phyloP scores from a whole-genome alignment of 2,797 vertebrate genomes.

The Sebastes glaucus region DNA sequence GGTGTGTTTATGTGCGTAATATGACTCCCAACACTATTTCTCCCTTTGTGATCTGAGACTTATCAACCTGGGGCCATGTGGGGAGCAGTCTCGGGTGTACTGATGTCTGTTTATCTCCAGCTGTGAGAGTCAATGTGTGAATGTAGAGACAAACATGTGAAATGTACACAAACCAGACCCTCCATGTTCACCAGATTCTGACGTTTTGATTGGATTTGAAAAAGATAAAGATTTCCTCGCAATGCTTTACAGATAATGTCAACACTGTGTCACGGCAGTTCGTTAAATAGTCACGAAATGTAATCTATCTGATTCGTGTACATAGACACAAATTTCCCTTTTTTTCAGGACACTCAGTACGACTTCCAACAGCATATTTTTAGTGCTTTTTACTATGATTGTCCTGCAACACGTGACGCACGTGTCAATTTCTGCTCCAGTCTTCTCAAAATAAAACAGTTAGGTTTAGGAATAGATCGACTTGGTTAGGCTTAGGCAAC shows the following conservation, averaged over 20 bases:
- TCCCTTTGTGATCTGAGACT: conserved; percentile 52
- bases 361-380: too few relatives aligned
- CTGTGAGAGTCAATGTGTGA: conserved; percentile 41
- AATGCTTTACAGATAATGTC: not conserved
- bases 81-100: conserved; percentile 25
- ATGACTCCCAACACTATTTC: conserved; percentile 61
- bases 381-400: fast-evolving
- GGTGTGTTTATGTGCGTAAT: conserved; percentile 65
- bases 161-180: conserved; percentile 23
- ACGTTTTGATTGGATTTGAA: not conserved
- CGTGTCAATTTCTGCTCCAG: too few relatives aligned
- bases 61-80: conserved; percentile 51
- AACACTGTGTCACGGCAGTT: too few relatives aligned
- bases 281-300: too few relatives aligned
- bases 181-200: not conserved
- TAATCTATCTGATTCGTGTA: too few relatives aligned
- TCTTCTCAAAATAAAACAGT: too few relatives aligned
- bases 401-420: too few relatives aligned
- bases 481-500: too few relatives aligned
- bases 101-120: conserved; percentile 48
- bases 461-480: too few relatives aligned
- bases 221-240: not conserved
- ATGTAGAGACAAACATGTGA: conserved; percentile 26
- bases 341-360: too few relatives aligned
- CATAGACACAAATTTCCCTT: too few relatives aligned